Evolutionary conservation across 2,797 vertebrate species (phyloP).

Genomic region (Zalophus californianus): DNA sequence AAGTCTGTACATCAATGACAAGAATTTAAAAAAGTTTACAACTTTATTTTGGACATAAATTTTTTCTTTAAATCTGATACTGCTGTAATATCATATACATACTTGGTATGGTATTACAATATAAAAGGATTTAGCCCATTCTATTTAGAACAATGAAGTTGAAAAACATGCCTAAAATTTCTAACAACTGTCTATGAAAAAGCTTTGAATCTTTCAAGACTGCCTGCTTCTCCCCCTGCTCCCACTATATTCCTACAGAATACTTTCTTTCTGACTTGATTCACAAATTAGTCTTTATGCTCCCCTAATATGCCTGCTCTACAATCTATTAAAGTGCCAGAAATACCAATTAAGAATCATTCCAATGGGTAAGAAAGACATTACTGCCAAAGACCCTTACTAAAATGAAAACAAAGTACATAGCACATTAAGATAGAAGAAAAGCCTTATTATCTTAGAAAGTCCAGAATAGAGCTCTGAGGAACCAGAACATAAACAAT

Average conservation of each 20-base stretch:
- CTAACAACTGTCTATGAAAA: conserved; percentile 23
- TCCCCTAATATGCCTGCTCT: neutral
- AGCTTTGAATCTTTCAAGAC: neutral
- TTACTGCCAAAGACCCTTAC: neutral
- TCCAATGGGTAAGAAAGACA: neutral
- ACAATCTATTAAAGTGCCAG: neutral
- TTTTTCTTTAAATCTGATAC: conserved; percentile 42
- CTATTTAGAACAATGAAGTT: conserved; percentile 41
- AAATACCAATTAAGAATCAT: conserved; percentile 40
- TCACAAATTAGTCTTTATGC: conserved; percentile 13
- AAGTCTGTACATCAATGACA: conserved; percentile 7
- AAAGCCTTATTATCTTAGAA: conserved; percentile 23
- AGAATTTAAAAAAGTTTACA: neutral
- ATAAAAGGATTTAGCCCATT: conserved; percentile 13
- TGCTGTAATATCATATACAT: neutral
- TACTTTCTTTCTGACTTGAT: conserved; percentile 25
- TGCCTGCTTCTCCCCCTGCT: neutral
- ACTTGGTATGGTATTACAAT: neutral
- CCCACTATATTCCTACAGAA: neutral
- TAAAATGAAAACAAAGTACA: conserved; percentile 18
- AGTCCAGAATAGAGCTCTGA: conserved; percentile 26
- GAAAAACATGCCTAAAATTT: conserved; percentile 48
- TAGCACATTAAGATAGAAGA: neutral
- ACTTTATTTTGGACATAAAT: neutral
- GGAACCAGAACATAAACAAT: neutral